Percentiles rank a stretch among this genome's conserved stretches.
phyloP scores from a whole-genome alignment of 2,888 invertebrate species.

The Adineta ricciae region DNA sequence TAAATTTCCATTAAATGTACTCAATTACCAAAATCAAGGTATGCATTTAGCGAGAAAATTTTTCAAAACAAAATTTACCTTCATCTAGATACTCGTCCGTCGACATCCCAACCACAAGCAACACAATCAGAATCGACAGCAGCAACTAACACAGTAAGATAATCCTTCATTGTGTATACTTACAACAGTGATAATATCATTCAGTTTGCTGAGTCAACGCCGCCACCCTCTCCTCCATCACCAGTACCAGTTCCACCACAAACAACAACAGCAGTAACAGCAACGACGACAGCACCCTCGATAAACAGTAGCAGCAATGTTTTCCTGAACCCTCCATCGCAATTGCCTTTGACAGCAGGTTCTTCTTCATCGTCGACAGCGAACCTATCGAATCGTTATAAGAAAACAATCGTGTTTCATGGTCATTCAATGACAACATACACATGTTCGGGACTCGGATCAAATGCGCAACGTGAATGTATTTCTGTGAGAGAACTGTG shows the following conservation, averaged over 20 bases:
- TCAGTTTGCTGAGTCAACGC: background rate
- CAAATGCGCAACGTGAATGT: background rate
- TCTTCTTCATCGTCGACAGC: background rate
- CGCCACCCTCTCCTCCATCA: background rate
- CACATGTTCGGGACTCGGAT: background rate
- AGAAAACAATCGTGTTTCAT: background rate
- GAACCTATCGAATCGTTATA: background rate
- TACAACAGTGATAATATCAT: background rate
- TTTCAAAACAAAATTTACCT: background rate
- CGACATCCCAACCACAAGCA: background rate
- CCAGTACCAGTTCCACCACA: background rate
- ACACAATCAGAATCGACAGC: background rate
- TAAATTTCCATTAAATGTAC: slow-evolving; percentile 1
- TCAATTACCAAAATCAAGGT: background rate
- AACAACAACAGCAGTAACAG: no score
- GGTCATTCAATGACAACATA: slow-evolving; percentile 2
- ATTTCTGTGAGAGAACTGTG: background rate
- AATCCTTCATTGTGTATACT: background rate
- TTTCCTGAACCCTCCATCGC: background rate
- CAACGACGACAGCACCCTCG: no score
- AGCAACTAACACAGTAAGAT: background rate
- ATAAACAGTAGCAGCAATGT: background rate
- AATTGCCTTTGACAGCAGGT: background rate
- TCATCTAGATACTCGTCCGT: background rate
- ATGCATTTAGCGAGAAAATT: background rate